These are phyloP conservation scores for Heliothis virescens DNA, from an alignment of 1,140 invertebrate species.

Conservation along the genomic window DNA sequence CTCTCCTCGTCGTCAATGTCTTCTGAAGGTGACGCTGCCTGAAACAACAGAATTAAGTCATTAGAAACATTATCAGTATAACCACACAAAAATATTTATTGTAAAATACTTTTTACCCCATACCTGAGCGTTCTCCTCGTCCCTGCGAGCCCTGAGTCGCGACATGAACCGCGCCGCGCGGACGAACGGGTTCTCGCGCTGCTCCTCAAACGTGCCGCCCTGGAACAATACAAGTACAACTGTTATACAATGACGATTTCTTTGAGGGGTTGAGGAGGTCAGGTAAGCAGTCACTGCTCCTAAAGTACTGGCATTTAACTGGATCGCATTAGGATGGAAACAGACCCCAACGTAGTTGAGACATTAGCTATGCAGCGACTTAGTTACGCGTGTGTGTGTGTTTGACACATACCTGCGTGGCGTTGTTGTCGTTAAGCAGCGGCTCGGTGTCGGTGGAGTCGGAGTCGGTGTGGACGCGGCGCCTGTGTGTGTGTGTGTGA, in stretches of 20 bases:
- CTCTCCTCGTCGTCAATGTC: slow-evolving; percentile 36
- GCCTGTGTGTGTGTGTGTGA: too few relatives aligned
- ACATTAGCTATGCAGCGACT: too few relatives aligned
- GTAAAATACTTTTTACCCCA: too few relatives aligned
- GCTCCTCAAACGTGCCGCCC: slow-evolving; percentile 89
- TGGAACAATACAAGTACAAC: slow-evolving; percentile 61
- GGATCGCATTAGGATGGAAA: too few relatives aligned
- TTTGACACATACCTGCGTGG: slow-evolving; percentile 25
- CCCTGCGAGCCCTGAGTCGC: slow-evolving; percentile 53
- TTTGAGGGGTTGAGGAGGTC: too few relatives aligned
- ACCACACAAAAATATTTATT: too few relatives aligned
- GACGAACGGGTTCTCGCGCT: slow-evolving; percentile 87
- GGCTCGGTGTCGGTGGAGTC: too few relatives aligned
- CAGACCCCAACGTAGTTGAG: background rate
- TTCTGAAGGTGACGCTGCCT: slow-evolving; percentile 31
- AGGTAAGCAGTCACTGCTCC: too few relatives aligned
- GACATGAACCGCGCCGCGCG: slow-evolving; percentile 77
- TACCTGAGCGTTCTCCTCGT: slow-evolving; percentile 31
- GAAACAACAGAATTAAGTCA: background rate
- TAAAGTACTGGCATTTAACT: background rate
- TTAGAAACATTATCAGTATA: background rate
- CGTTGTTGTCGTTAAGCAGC: too few relatives aligned
- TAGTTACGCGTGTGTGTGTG: background rate
- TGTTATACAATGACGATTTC: background rate
- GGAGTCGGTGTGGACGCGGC: too few relatives aligned